These are phyloP conservation scores for Drosophila robusta DNA, from an alignment of 2,888 invertebrate species.

Conservation along the genomic window DNA sequence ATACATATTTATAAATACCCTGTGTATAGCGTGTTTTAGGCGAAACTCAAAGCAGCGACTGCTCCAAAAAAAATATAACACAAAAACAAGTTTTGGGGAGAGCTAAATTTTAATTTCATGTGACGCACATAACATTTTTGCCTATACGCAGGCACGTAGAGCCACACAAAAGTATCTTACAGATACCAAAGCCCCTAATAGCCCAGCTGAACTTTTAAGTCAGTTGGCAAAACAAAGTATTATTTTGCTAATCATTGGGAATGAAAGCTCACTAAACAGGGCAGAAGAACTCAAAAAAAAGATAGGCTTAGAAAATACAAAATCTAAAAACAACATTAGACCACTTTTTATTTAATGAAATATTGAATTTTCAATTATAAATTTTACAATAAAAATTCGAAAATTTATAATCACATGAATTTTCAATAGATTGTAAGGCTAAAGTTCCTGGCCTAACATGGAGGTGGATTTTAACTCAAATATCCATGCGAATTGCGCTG, in stretches of 20 bases:
- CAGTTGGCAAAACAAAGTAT: too few relatives aligned
- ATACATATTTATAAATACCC: conserved; percentile 6
- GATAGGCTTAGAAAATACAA: too few relatives aligned
- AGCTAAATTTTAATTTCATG: conserved; percentile 72
- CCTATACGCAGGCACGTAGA: conserved; percentile 55
- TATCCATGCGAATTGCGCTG: not conserved
- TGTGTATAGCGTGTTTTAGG: conserved; percentile 43
- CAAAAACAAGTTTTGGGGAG: conserved; percentile 63
- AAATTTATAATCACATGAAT: not conserved
- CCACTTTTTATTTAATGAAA: too few relatives aligned
- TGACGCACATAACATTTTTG: conserved; percentile 73
- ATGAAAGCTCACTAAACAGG: too few relatives aligned
- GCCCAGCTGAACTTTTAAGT: conserved; percentile 29
- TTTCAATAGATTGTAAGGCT: not conserved
- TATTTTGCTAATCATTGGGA: too few relatives aligned
- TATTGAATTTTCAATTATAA: not conserved
- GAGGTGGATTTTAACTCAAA: too few relatives aligned
- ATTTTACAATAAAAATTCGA: not conserved
- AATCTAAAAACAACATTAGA: too few relatives aligned
- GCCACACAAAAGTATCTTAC: conserved; percentile 51
- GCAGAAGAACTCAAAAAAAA: too few relatives aligned
- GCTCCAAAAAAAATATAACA: conserved; percentile 33
- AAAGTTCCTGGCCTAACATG: too few relatives aligned
- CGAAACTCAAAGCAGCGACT: conserved; percentile 34
- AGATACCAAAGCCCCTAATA: conserved; percentile 38